phyloP scores from a whole-genome alignment of 2,797 vertebrate genomes.

The Bradypodion ventrale region DNA sequence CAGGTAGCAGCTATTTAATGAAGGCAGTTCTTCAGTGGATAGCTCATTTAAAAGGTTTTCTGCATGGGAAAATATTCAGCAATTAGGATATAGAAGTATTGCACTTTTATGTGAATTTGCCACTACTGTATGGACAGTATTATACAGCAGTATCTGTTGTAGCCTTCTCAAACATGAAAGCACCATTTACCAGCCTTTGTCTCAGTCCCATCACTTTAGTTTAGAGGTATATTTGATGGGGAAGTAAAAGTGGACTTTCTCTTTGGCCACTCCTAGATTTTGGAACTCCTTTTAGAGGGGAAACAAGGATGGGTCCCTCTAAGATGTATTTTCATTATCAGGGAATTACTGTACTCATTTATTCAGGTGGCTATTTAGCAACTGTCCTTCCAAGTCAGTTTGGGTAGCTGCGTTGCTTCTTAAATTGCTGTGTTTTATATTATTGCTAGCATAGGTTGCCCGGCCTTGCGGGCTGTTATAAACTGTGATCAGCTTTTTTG shows the following conservation, averaged over 20 bases:
- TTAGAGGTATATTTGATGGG: neutral
- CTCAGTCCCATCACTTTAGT: neutral
- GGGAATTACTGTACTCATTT: too few relatives aligned
- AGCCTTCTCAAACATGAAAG: neutral
- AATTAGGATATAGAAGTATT: neutral
- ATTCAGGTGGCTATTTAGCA: too few relatives aligned
- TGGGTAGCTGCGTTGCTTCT: too few relatives aligned
- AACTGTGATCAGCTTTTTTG: too few relatives aligned
- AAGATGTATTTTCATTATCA: too few relatives aligned
- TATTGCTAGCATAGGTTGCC: too few relatives aligned
- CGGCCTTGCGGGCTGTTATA: too few relatives aligned
- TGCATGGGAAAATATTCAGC: neutral
- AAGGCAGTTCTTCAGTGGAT: neutral
- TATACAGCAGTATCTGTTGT: neutral
- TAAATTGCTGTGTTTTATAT: too few relatives aligned
- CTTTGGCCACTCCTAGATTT: neutral
- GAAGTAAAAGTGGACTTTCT: neutral
- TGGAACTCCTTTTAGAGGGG: neutral
- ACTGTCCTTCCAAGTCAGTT: too few relatives aligned
- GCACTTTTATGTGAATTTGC: neutral
- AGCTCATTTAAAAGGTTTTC: neutral
- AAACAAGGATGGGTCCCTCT: too few relatives aligned
- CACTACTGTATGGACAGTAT: neutral
- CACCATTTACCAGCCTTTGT: neutral
- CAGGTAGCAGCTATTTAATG: neutral